These are phyloP conservation scores for Leuciscus idus DNA, from an alignment of 2,113 vertebrate genomes.

Conservation along the genomic window DNA sequence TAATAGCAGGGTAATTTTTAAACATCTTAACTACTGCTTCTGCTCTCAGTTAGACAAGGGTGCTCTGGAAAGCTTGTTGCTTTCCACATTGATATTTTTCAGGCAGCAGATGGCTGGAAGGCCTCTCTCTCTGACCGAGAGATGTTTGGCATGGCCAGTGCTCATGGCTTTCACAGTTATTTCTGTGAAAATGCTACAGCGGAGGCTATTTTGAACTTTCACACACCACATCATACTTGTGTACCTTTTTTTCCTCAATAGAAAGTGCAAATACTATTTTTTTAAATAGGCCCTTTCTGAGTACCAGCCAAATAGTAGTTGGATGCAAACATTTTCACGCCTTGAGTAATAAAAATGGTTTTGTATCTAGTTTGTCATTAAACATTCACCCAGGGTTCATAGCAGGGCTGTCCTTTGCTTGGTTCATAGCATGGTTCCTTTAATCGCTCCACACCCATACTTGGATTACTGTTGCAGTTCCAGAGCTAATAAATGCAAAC, in stretches of 20 bases:
- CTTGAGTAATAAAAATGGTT: background rate
- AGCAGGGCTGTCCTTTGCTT: background rate
- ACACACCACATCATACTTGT: background rate
- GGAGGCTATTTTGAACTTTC: conserved; percentile 1
- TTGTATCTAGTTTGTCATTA: conserved; percentile 1
- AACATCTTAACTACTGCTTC: conserved; percentile 27
- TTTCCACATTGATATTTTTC: conserved; percentile 27
- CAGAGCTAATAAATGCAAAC: too few relatives aligned
- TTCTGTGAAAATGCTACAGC: conserved; percentile 16
- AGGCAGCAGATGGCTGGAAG: conserved; percentile 20
- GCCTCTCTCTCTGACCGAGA: conserved; percentile 16
- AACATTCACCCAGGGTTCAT: background rate
- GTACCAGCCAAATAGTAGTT: background rate
- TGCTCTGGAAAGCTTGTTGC: conserved; percentile 4
- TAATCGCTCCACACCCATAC: background rate
- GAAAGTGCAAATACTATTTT: background rate
- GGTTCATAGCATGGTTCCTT: background rate
- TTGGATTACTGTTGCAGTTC: background rate
- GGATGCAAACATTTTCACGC: background rate
- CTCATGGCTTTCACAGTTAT: conserved; percentile 6
- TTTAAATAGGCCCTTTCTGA: background rate
- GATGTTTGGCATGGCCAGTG: background rate
- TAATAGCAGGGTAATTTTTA: conserved; percentile 37
- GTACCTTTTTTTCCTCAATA: background rate
- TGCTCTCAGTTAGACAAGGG: background rate